A percentile compares a stretch with the other conserved stretches of the same genome.
Conservation (phyloP, 2,113 vertebrate species). For the Lophotis ruficrista region DNA sequence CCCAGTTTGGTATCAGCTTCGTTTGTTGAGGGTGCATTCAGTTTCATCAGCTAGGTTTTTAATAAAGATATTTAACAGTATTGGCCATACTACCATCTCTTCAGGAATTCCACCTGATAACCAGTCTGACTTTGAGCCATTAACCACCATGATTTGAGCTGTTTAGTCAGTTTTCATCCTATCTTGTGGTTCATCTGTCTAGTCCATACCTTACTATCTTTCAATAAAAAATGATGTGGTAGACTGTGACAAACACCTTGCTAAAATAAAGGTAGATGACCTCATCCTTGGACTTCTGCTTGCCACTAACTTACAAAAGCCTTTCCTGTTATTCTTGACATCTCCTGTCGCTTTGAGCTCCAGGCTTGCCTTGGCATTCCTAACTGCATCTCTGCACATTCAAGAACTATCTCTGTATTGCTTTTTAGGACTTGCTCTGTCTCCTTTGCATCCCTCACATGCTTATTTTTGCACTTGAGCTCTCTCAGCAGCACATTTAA, state of each 20-base stretch:
- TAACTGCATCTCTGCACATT: background rate
- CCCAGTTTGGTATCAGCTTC: background rate
- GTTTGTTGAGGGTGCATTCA: background rate
- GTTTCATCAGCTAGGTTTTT: background rate
- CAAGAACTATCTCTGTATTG: background rate
- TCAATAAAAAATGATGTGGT: background rate
- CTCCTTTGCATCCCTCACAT: background rate
- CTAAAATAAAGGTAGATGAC: background rate
- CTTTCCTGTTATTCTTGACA: background rate
- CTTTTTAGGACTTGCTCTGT: background rate
- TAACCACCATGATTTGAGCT: background rate
- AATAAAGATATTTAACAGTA: background rate
- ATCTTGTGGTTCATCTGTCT: background rate
- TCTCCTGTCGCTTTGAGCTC: background rate
- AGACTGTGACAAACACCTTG: background rate
- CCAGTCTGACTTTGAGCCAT: background rate
- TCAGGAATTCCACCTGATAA: background rate
- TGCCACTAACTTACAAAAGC: background rate
- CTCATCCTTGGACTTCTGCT: background rate
- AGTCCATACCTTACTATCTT: background rate
- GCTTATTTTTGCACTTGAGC: background rate
- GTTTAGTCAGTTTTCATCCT: background rate
- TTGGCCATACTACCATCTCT: background rate
- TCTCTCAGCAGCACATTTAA: background rate
- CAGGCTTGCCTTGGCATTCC: background rate